Evolutionary conservation across 2,797 vertebrate species (phyloP).

Genomic region (Galaxias olidus): DNA sequence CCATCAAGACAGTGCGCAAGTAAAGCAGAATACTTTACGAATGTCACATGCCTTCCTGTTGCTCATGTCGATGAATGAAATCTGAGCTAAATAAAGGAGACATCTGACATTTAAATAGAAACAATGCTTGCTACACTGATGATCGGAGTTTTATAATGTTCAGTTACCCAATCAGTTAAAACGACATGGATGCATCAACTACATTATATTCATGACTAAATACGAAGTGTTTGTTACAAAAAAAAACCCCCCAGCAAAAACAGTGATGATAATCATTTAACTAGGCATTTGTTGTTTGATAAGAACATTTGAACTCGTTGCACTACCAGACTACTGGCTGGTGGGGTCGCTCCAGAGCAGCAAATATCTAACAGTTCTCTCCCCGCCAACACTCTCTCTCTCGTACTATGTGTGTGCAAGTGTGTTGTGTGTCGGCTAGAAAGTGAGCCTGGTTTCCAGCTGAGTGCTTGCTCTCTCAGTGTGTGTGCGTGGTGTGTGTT

Average conservation of each 20-base stretch:
- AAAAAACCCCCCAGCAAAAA: too few species aligned
- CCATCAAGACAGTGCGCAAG: conserved; percentile 1
- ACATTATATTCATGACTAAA: too few species aligned
- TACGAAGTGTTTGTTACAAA: too few species aligned
- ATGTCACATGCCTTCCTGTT: neutral
- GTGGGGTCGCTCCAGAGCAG: conserved; percentile 75
- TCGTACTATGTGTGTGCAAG: conserved; percentile 40
- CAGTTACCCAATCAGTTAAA: neutral
- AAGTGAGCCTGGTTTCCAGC: conserved; percentile 85
- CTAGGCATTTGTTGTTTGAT: too few species aligned
- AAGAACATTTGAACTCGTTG: neutral
- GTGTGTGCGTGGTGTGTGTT: conserved; percentile 70
- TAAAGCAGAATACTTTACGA: neutral
- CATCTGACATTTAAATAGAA: too few species aligned
- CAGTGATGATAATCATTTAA: too few species aligned
- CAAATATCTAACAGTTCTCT: conserved; percentile 46
- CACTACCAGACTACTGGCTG: conserved; percentile 34
- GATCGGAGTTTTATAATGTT: neutral
- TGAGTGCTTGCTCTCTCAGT: conserved; percentile 80
- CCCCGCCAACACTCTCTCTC: conserved; percentile 37
- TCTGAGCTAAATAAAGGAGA: too few species aligned
- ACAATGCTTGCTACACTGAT: too few species aligned
- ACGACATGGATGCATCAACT: too few species aligned
- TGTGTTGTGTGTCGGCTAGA: conserved; percentile 74
- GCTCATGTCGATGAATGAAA: neutral